phyloP scores from a whole-genome alignment of 2,797 vertebrate species.

The Chloroceryle inda region DNA sequence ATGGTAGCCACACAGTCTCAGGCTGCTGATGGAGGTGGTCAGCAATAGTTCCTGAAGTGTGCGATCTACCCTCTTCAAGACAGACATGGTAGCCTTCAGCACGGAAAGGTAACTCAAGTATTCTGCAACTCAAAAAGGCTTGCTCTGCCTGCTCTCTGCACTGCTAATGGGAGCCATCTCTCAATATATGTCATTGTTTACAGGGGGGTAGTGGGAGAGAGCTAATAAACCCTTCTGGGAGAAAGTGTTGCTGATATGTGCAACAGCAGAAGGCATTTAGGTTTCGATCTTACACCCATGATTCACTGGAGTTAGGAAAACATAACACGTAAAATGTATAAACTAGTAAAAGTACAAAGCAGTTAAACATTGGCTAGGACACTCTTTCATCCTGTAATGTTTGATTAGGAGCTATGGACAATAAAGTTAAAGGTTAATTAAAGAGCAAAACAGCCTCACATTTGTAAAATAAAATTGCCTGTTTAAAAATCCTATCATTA shows the following conservation, averaged over 20 bases:
- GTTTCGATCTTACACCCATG: not conserved
- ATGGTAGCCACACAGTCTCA: not conserved
- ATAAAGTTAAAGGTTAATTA: slow-evolving; percentile 18
- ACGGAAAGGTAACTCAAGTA: accelerated
- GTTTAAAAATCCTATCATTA: not conserved
- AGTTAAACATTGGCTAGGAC: not conserved
- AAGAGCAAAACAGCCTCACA: not conserved
- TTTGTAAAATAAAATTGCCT: not conserved
- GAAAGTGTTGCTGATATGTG: not conserved
- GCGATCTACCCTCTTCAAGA: not conserved
- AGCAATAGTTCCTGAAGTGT: not conserved
- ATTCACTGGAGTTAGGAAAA: not conserved
- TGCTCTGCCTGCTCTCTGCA: not conserved
- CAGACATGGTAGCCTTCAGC: not conserved
- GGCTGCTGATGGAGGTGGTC: not conserved
- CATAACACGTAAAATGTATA: accelerated
- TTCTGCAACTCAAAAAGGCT: not conserved
- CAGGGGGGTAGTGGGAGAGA: not conserved
- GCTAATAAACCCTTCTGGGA: not conserved
- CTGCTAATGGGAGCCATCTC: not conserved
- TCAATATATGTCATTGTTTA: not conserved
- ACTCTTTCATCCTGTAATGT: not conserved
- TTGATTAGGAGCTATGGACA: not conserved
- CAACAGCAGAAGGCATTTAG: not conserved
- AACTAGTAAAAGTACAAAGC: not conserved